Percentiles rank a stretch among this genome's conserved stretches.
Evolutionary conservation across 2,113 vertebrate genomes (phyloP).

Genomic region (Pheucticus melanocephalus): DNA sequence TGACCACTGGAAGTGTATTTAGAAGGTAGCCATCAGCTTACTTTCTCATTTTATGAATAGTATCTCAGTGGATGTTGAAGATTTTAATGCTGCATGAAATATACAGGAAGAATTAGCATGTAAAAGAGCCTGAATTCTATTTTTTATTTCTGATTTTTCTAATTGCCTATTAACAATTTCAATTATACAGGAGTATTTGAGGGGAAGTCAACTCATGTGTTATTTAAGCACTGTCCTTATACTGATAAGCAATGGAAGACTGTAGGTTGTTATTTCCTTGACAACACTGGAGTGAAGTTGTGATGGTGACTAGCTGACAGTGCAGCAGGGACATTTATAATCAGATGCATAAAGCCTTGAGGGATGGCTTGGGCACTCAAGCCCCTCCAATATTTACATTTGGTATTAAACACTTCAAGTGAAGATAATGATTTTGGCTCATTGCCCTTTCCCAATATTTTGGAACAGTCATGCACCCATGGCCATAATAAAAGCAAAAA

Average conservation of each 20-base stretch:
- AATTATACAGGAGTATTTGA: not conserved
- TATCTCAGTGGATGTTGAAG: not conserved
- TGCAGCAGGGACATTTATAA: not conserved
- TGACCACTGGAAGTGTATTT: not conserved
- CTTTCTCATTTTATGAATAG: not conserved
- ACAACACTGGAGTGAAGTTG: not conserved
- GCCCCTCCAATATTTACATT: slow-evolving; percentile 41
- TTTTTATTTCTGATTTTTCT: not conserved
- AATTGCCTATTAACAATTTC: not conserved
- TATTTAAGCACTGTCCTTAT: not conserved
- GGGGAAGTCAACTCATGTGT: not conserved
- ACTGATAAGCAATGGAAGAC: not conserved
- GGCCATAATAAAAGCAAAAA: slow-evolving; percentile 35
- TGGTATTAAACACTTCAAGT: slow-evolving; percentile 44
- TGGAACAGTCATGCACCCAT: not conserved
- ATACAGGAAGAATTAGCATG: not conserved
- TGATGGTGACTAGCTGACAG: not conserved
- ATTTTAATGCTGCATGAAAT: not conserved
- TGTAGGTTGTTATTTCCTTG: slow-evolving; percentile 10
- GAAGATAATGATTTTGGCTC: slow-evolving; percentile 58
- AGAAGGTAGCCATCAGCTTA: not conserved
- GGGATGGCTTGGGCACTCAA: slow-evolving; percentile 30
- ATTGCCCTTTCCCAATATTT: slow-evolving; percentile 38
- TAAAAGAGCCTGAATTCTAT: not conserved
- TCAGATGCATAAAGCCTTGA: slow-evolving; percentile 24